phyloP scores from a whole-genome alignment of 35 echinoderm and acorn worm species.

The Ptychodera flava region DNA sequence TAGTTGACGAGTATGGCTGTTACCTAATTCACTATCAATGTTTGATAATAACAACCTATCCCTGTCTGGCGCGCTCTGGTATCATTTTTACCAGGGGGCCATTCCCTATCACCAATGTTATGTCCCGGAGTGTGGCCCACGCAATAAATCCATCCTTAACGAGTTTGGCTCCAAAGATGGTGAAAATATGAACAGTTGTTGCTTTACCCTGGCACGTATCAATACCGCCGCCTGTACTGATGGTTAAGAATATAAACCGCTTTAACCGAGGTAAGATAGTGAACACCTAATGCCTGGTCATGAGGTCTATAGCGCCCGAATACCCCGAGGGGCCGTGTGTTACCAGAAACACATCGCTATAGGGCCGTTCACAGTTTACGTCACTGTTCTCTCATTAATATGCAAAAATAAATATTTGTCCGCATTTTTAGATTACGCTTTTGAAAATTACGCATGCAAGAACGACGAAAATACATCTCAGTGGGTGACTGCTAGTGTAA shows the following conservation, averaged over 20 bases:
- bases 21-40: slow-evolving; percentile 80
- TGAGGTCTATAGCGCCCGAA: no score
- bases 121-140: background rate
- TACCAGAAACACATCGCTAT: no score
- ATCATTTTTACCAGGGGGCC: background rate
- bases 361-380: no score
- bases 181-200: slow-evolving; percentile 46
- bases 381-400: no score
- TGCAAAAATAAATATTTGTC: no score
- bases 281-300: no score
- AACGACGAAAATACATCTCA: no score
- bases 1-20: slow-evolving; percentile 67
- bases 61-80: background rate
- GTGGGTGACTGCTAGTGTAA: no score
- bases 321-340: no score
- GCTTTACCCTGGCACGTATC: slow-evolving; percentile 32
- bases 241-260: slow-evolving; percentile 57
- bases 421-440: no score
- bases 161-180: no score
- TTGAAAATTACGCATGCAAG: no score
- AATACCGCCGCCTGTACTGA: slow-evolving; percentile 46
- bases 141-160: background rate
- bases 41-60: slow-evolving; percentile 54
- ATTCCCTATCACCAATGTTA: background rate
- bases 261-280: slow-evolving; percentile 78